Base-by-base conservation (phyloP, 2,888 invertebrate genomes). In the Teleiodes luculella region DNA sequence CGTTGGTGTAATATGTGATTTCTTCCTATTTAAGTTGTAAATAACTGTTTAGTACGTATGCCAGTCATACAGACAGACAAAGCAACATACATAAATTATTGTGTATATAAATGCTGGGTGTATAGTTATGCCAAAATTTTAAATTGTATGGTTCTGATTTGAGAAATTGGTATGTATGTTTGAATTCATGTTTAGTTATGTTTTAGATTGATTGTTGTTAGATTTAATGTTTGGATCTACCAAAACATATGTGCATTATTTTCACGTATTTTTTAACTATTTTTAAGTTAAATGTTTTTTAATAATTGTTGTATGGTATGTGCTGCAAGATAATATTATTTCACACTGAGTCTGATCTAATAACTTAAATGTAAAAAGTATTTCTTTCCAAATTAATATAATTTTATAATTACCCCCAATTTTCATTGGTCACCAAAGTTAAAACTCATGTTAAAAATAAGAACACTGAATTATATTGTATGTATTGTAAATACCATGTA, bases 191-290 rank as follows among this genome's bases (percentile, higher is more conserved):
- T 20, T 3, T 4, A 3, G 18, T 41, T 20, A 20, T 41, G 16
- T 41, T 18, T 20, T 20, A 18, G 11, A 18, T 11, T 20, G 3
- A 41, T 35, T 18, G 11, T 41, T 41, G 11, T 41, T 41, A 18
- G 18, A 18, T 18, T 4, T 20, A 18, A 18, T 11, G 16, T 16
- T 41, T 41, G 18, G 7, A 11, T 24, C 3, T 4, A 28, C 28
- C 28, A 7, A 2, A 28, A 43, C 28, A 8, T 43, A 43, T 43
- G 43, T 43, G 43, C 43, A 43, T 43, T 43, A 43, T 13, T 43
- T 43, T 43, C 43, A 24, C 24, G 28, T 43, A 28, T 13, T 53
- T 48, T 13, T 55, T 45, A 43, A 28, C 51, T 47, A 52, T 52
- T 52, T 37, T 13, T 31, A 41, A 54, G 30, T 45, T 46, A 30